A percentile compares a stretch with the other conserved stretches of the same genome.
These are phyloP conservation scores for Oryzias celebensis DNA, from an alignment of 2,113 vertebrate species.

Conservation along the genomic window DNA sequence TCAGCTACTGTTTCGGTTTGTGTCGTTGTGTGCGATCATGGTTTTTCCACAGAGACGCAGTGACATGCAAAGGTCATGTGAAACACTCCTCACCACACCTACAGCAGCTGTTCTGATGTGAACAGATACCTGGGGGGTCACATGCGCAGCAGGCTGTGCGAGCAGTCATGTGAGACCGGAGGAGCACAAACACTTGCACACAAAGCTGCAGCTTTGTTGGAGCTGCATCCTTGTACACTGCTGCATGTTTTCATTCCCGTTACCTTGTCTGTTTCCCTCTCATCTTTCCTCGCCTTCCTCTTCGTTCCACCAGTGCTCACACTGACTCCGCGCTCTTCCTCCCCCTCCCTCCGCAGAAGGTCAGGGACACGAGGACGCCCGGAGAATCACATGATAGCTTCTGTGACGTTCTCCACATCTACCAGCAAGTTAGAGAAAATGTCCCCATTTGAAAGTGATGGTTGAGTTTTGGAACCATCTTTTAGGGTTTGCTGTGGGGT, in stretches of 20 bases:
- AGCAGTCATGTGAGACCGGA: constrained; percentile 25
- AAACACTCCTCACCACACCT: constrained; percentile 30
- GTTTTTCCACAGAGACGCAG: not conserved
- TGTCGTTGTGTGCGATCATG: not conserved
- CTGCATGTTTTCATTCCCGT: constrained; percentile 36
- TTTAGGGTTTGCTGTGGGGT: too few species aligned
- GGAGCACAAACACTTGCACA: not conserved
- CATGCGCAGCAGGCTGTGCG: constrained; percentile 5
- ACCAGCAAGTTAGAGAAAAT: constrained; percentile 8
- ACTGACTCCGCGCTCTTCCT: not conserved
- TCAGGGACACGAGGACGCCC: constrained; percentile 53
- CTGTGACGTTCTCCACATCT: constrained; percentile 26
- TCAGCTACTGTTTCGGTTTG: not conserved
- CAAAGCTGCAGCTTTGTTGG: not conserved
- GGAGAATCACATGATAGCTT: constrained; percentile 49
- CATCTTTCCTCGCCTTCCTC: constrained; percentile 10
- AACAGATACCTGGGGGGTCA: constrained; percentile 37
- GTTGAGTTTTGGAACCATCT: too few species aligned
- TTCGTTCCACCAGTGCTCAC: not conserved
- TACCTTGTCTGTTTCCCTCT: constrained; percentile 27
- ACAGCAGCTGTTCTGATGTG: constrained; percentile 31
- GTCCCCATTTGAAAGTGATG: too few species aligned
- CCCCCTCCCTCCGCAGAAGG: constrained; percentile 42
- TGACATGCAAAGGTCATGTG: constrained; percentile 34
- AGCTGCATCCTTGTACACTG: not conserved